A percentile compares a stretch with the other conserved stretches of the same genome.
phyloP scores from a whole-genome alignment of 2,797 vertebrate species.

The Poecilia gillii region DNA sequence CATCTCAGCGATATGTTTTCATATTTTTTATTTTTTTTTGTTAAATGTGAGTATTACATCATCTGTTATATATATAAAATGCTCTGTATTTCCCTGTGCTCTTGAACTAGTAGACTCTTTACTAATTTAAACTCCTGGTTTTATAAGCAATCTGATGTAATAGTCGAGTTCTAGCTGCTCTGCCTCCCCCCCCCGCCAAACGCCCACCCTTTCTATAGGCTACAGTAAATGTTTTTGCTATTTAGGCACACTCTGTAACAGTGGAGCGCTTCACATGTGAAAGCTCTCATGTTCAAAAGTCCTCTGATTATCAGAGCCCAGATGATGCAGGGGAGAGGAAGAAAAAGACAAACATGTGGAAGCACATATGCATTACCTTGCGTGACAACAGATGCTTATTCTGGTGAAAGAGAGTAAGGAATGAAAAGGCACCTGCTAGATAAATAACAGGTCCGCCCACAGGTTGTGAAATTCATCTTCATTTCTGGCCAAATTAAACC shows the following conservation, averaged over 20 bases:
- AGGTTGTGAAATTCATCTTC: constrained; percentile 12
- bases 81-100: constrained; percentile 13
- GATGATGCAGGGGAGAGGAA: constrained; percentile 18
- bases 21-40: neutral
- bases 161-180: constrained; percentile 38
- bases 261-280: constrained; percentile 26
- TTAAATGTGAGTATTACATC: constrained; percentile 28
- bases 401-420: constrained; percentile 36
- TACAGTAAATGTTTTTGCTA: constrained; percentile 19
- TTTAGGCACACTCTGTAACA: constrained; percentile 45
- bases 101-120: constrained; percentile 30
- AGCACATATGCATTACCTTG: constrained; percentile 28
- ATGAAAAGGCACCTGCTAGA: constrained; percentile 25
- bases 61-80: constrained; percentile 14
- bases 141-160: constrained; percentile 47
- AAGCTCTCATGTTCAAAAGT: constrained; percentile 27
- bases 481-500: constrained; percentile 14
- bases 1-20: constrained; percentile 5
- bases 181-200: constrained; percentile 8
- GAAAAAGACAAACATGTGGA: constrained; percentile 24
- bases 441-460: constrained; percentile 31
- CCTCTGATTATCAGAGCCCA: constrained; percentile 6
- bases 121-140: constrained; percentile 45
- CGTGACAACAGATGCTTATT: constrained; percentile 45
- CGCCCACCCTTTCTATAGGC: constrained; percentile 21